Evolutionary conservation across 2,113 vertebrate genomes (phyloP).

Genomic region (Aepyceros melampus): DNA sequence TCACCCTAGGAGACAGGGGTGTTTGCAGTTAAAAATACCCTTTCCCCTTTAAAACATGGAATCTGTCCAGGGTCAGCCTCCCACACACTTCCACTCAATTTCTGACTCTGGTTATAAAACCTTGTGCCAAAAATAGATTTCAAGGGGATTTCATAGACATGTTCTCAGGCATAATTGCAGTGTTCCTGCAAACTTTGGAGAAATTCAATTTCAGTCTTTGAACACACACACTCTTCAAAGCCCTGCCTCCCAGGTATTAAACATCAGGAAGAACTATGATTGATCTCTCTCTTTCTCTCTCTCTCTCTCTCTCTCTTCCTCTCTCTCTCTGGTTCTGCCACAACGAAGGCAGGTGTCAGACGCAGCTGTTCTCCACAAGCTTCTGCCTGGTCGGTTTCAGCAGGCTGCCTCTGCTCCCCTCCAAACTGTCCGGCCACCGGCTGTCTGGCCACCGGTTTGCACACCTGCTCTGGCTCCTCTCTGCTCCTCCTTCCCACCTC

Average conservation of each 20-base stretch:
- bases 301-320: neutral
- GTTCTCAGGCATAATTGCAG: slow-evolving; percentile 43
- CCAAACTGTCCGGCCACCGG: neutral
- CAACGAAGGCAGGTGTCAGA: neutral
- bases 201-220: slow-evolving; percentile 52
- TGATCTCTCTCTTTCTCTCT: neutral
- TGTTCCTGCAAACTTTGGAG: slow-evolving; percentile 47
- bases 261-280: neutral
- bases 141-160: slow-evolving; percentile 66
- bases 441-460: neutral
- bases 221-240: slow-evolving; percentile 38
- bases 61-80: slow-evolving; percentile 65
- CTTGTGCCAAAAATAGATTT: slow-evolving; percentile 61
- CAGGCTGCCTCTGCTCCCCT: neutral
- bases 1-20: neutral
- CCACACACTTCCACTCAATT: slow-evolving; percentile 57
- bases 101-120: slow-evolving; percentile 65
- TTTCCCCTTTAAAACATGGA: slow-evolving; percentile 26
- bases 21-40: slow-evolving; percentile 61
- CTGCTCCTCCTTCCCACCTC: neutral
- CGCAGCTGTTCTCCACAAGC: neutral
- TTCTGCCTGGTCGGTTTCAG: neutral
- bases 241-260: slow-evolving; percentile 16
- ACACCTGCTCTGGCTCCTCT: neutral
- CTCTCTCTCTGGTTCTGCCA: neutral